phyloP scores from a whole-genome alignment of 2,888 invertebrate genomes.

The Itoplectis maculator region DNA sequence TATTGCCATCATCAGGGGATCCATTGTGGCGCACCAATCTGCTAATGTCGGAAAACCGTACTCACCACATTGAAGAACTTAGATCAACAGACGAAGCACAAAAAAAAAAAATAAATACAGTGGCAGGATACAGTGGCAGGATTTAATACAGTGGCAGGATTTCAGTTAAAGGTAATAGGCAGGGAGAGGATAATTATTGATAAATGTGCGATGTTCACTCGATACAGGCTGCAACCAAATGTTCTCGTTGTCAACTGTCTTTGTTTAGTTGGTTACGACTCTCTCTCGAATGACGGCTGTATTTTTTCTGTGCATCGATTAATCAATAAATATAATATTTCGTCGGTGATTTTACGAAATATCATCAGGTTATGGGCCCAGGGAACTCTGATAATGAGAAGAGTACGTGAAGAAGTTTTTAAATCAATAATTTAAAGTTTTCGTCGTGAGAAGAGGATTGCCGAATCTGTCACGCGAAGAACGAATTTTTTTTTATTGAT shows the following conservation, averaged over 20 bases:
- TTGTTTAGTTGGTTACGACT: too few relatives aligned
- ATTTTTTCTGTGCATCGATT: background rate
- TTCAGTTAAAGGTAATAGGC: too few relatives aligned
- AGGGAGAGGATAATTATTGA: background rate
- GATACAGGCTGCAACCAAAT: too few relatives aligned
- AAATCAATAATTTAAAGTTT: background rate
- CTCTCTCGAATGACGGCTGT: background rate
- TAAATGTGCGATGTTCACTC: too few relatives aligned
- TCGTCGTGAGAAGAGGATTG: background rate
- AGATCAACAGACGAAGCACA: too few relatives aligned
- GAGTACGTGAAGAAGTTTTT: background rate
- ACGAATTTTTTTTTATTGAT: background rate
- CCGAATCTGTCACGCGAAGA: background rate
- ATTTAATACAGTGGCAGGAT: background rate
- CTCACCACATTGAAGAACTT: too few relatives aligned
- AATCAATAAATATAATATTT: background rate
- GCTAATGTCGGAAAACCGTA: too few relatives aligned
- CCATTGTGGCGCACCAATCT: background rate
- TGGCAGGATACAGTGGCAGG: background rate
- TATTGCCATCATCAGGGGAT: background rate
- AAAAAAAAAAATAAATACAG: background rate
- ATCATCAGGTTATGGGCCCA: constrained; percentile 1
- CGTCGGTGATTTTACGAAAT: background rate
- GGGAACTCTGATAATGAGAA: background rate
- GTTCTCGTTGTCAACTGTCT: too few relatives aligned